These are phyloP conservation scores for Hetaerina titia DNA, from an alignment of 2,888 invertebrate species.

Conservation along the genomic window DNA sequence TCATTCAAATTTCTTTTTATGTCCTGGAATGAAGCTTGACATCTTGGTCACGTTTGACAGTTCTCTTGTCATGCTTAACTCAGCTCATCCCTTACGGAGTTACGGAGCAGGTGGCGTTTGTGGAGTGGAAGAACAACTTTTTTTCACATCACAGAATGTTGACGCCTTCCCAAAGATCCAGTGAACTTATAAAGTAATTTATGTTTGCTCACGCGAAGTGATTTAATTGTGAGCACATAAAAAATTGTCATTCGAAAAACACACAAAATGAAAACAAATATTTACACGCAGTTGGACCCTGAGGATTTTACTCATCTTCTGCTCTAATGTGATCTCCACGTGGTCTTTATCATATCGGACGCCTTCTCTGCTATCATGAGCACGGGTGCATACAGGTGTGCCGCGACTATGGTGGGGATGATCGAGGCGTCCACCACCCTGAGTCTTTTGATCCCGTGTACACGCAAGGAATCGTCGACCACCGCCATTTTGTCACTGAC, in stretches of 20 bases:
- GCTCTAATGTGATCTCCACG: conserved; percentile 76
- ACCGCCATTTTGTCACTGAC: conserved; percentile 80
- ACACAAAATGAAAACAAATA: background rate
- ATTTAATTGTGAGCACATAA: too few relatives aligned
- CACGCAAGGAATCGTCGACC: conserved; percentile 82
- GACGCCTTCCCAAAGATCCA: too few relatives aligned
- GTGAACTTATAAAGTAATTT: too few relatives aligned
- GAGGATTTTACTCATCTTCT: background rate
- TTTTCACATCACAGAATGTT: too few relatives aligned
- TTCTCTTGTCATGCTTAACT: too few relatives aligned
- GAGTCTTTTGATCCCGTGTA: conserved; percentile 81
- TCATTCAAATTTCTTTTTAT: too few relatives aligned
- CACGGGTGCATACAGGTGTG: conserved; percentile 84
- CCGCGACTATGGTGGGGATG: conserved; percentile 83
- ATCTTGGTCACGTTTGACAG: too few relatives aligned
- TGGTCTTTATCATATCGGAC: conserved; percentile 81
- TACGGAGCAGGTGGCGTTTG: too few relatives aligned
- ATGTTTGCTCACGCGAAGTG: too few relatives aligned
- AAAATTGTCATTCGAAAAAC: background rate
- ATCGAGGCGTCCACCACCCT: conserved; percentile 85
- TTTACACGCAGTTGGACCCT: background rate
- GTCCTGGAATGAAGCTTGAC: too few relatives aligned
- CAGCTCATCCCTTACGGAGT: too few relatives aligned
- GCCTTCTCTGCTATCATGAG: conserved; percentile 88
- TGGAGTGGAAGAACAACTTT: too few relatives aligned